A percentile compares a stretch with the other conserved stretches of the same genome.
These are phyloP conservation scores for Cepphus grylle DNA, from an alignment of 2,113 vertebrate genomes.

Conservation along the genomic window DNA sequence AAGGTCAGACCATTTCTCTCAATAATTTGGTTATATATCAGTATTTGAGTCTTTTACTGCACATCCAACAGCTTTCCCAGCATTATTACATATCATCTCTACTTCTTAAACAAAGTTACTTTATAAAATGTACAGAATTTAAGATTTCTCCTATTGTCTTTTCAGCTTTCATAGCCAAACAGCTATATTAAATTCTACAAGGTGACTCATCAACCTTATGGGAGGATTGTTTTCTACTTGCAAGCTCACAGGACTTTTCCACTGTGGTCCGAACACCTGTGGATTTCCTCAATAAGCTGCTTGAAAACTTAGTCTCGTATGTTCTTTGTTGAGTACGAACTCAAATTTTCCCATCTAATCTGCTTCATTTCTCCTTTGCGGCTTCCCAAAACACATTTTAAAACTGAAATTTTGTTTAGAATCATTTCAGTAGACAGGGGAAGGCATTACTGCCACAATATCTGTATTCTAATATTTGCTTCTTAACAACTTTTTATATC, in stretches of 20 bases:
- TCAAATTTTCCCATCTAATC: background rate
- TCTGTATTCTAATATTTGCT: conserved; percentile 10
- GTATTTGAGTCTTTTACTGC: background rate
- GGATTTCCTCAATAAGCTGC: background rate
- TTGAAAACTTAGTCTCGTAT: background rate
- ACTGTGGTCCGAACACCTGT: background rate
- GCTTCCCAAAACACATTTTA: background rate
- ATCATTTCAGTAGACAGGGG: background rate
- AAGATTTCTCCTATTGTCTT: background rate
- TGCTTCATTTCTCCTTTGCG: background rate
- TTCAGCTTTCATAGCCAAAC: background rate
- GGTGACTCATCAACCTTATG: background rate
- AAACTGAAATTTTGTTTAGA: background rate
- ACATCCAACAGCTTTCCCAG: background rate
- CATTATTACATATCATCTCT: background rate
- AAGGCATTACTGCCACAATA: background rate
- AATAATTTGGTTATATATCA: background rate
- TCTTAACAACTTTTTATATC: background rate
- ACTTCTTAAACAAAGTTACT: background rate
- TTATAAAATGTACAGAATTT: background rate
- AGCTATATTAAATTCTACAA: background rate
- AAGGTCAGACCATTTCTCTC: background rate
- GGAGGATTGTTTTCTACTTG: background rate
- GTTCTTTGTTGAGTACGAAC: background rate
- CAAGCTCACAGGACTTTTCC: background rate